Evolutionary conservation across 2,113 vertebrate genomes (phyloP), one percentile per base, ranked within the genome.

Genomic region (Pavo muticus): DNA sequence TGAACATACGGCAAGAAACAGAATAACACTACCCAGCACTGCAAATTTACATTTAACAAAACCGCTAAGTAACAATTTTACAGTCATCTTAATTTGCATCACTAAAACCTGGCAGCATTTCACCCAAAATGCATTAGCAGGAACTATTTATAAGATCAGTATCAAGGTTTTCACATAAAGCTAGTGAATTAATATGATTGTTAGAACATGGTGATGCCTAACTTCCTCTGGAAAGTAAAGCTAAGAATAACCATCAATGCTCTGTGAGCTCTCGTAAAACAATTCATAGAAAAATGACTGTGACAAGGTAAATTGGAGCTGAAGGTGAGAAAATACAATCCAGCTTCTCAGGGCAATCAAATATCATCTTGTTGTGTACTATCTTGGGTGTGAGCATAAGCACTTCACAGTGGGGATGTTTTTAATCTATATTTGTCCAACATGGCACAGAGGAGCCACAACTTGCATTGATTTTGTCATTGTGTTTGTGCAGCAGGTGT

Each of bases 11-110:
- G 95, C 96, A 96, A 96, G 93, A 97, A 97, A 88, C 87, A 96
- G 97, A 97, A 94, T 96, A 97, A 97, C 97, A 96, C 96, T 94
- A 96, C 72, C 96, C 90, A 97, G 93, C 95, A 92, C 94, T 97
- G 91, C 79, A 87, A 97, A 97, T 97, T 98, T 97, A 96, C 96
- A 97, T 98, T 96, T 97, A 96, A 97, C 90, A 97, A 97, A 98
- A 97, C 94, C 94, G 35, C 96, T 97, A 97, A 97, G 97, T 97
- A 97, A 97, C 96, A 97, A 97, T 98, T 98, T 98, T 97, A 97
- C 97, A 98, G 97, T 97, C 97, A 95, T 97, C 96, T 97, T 98
- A 97, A 98, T 97, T 98, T 98, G 96, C 97, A 97, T 97, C 97
- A 97, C 96, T 97, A 96, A 97, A 97, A 97, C 96, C 95, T 98